Base-by-base conservation (phyloP, 2,888 invertebrate genomes). In the Empis livida region DNA sequence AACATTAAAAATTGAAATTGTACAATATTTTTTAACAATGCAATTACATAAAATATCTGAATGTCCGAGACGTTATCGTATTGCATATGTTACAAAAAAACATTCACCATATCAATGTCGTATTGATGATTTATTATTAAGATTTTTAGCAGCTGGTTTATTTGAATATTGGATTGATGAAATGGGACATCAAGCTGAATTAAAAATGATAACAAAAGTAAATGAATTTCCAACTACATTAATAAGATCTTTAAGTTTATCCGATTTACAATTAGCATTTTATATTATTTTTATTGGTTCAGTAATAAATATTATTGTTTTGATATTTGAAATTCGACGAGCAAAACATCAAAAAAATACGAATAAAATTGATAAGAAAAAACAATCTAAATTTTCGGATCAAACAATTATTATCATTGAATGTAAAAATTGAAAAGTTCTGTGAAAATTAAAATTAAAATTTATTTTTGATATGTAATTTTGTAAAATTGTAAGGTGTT, bases 11-110 rank as follows among this genome's bases (percentile, higher is more conserved):
- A 39, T 67, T 1, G 58, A 57, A 14, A 64, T 64, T 46, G 59
- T 62, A 13, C 55, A 59, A 5, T 67, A 59, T 38, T 55, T 64
- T 13, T 59, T 61, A 51, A 58, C 61, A 1, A 60, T 63, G 38
- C 57, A 58, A 51, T 55, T 63, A 16, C 64, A 68, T 52, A 59
- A 61, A 46, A 61, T 71, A 16, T 59, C 62, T 1, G 64, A 71
- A 47, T 71, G 71, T 32, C 71, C 70, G 1, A 64, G 64, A 49
- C 61, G 51, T 5, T 71, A 68, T 52, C 61, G 63, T 37, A 59
- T 71, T 14, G 66, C 64, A 0, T 71, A 65, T 51, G 51, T 66
- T 6, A 52, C 62, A 42, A 58, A 59, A 2, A 59, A 57, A 38
- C 59, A 65, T 6, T 69, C 67, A 1, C 61, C 67, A 1, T 66